Base-by-base conservation (phyloP, 2,888 invertebrate species). In the Norana najaformis region DNA sequence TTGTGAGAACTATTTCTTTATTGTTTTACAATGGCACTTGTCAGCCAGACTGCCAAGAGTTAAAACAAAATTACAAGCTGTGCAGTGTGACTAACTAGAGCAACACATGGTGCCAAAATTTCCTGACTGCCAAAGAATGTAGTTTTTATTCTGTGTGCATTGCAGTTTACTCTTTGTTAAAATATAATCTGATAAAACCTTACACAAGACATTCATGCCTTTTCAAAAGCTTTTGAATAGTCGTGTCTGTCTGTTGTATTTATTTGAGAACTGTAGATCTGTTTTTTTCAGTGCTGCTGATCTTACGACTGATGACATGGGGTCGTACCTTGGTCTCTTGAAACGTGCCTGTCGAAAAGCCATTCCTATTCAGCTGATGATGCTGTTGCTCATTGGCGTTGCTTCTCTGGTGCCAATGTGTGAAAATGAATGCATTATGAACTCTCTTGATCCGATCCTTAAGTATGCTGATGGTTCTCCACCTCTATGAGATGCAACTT, bases 401-500 rank as follows among this genome's bases (percentile, higher is more conserved):
- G 98, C 98, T 89, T 97, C 98, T 90, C 96, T 99, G 93, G 97
- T 99, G 90, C 98, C 98, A 13, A 97, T 97, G 95, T 96, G 97
- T 92, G 95, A 95, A 92, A 97, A 97, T 95, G 97, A 97, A 95
- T 97, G 97, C 93, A 96, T 97, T 93, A 97, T 97, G 36, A 96
- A 97, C 93, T 97, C 97, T 93, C 96, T 98, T 90, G 97, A 98
- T 93, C 98, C 98, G 85, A 97, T 98, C 95, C 96, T 98, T 93
- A 96, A 97, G 91, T 98, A 98, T 95, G 97, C 97, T 37, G 97
- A 98, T 94, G 98, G 98, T 92, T 98, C 98, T 89, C 99, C 98
- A 91, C 98, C 99, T 47, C 90, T 92, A 47, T 92, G 89, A 91
- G 69, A 30, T n/a, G 69, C 69, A 69, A n/a, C 69, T 69, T n/a